phyloP scores from a whole-genome alignment of 2,113 vertebrate genomes.

The Hoplias malabaricus region DNA sequence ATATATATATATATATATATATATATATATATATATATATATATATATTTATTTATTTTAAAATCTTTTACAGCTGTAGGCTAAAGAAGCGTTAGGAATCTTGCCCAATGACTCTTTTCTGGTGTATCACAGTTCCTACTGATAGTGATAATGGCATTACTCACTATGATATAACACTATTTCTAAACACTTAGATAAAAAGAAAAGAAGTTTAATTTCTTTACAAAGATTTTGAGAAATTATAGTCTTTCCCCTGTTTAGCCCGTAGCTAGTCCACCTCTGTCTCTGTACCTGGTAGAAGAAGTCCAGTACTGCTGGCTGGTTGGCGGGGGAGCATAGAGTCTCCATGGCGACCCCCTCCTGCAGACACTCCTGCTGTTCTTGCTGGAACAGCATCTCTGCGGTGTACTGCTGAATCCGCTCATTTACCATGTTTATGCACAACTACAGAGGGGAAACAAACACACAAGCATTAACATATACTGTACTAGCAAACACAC shows the following conservation, averaged over 20 bases:
- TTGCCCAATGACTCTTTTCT: no score
- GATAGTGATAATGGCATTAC: no score
- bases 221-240: not conserved
- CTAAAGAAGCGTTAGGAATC: no score
- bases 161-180: no score
- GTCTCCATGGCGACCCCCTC: conserved; percentile 92
- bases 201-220: not conserved
- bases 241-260: not conserved
- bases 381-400: conserved; percentile 90
- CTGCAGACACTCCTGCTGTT: conserved; percentile 89
- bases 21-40: no score
- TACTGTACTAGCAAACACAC: conserved; percentile 17
- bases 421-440: conserved; percentile 97
- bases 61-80: no score
- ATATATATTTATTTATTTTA: no score
- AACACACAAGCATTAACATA: conserved; percentile 36
- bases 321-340: conserved; percentile 78
- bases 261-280: not conserved
- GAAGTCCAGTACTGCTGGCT: conserved; percentile 84
- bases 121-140: no score
- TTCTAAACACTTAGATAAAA: not conserved
- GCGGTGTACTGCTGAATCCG: conserved; percentile 85
- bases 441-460: conserved; percentile 78
- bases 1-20: no score
- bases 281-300: conserved; percentile 87